These are phyloP conservation scores for Arizona elegans DNA, from an alignment of 2,113 vertebrate species.

Conservation along the genomic window DNA sequence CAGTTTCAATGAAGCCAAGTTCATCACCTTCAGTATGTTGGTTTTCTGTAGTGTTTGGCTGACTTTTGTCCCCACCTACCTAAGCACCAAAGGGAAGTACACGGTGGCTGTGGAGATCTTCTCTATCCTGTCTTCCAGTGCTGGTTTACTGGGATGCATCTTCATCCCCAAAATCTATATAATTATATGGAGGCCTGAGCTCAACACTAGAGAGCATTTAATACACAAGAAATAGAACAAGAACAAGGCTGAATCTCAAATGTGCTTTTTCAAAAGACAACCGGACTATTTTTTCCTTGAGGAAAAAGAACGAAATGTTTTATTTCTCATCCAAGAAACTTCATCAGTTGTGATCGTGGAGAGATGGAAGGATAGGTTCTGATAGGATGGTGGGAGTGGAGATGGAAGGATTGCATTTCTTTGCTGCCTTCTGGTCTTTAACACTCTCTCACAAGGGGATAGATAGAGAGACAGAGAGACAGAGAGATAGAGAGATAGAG, in stretches of 20 bases:
- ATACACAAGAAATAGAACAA: not conserved
- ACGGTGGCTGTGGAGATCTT: conserved; percentile 14
- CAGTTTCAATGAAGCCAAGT: conserved; percentile 3
- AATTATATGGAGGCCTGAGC: not conserved
- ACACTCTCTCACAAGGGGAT: not conserved
- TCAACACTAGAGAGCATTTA: not conserved
- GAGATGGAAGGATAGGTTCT: no score
- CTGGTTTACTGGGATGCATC: not conserved
- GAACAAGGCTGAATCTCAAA: not conserved
- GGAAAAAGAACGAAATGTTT: no score
- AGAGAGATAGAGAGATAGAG: no score
- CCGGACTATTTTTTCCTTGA: no score
- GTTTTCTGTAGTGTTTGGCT: conserved; percentile 15
- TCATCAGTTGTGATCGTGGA: no score
- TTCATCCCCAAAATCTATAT: not conserved
- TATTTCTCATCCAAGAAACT: no score
- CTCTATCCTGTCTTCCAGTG: not conserved
- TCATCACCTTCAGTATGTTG: conserved; percentile 10
- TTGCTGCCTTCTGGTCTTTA: not conserved
- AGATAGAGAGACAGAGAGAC: no score
- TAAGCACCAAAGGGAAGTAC: not conserved
- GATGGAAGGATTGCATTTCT: no score
- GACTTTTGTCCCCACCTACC: not conserved
- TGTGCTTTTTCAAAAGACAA: not conserved
- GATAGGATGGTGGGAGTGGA: no score